Conservation (phyloP, 2,797 vertebrate genomes). For the Masticophis lateralis region DNA sequence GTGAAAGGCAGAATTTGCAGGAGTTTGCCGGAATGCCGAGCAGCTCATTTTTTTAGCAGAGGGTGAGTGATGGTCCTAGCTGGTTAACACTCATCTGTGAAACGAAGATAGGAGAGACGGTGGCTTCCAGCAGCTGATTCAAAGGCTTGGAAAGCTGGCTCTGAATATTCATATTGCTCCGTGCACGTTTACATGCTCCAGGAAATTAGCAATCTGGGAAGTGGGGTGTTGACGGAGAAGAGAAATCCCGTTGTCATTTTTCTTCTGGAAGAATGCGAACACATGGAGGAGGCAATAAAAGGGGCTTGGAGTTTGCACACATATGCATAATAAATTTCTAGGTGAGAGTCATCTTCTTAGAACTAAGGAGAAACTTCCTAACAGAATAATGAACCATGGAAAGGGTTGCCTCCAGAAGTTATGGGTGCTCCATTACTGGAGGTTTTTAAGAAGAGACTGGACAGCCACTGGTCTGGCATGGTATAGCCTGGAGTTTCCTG, state of each 20-base stretch:
- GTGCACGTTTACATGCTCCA: background rate
- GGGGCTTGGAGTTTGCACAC: too few relatives aligned
- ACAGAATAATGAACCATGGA: background rate
- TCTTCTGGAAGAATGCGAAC: background rate
- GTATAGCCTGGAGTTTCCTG: background rate
- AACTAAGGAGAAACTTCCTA: background rate
- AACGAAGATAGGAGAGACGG: background rate
- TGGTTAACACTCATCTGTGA: background rate
- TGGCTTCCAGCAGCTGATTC: background rate
- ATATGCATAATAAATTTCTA: background rate
- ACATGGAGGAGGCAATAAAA: background rate
- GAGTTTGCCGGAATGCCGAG: background rate
- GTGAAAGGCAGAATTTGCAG: background rate
- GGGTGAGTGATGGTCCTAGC: background rate
- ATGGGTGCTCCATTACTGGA: background rate
- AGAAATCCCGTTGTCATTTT: background rate
- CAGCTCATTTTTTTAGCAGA: background rate
- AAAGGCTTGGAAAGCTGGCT: background rate
- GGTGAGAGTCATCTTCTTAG: background rate
- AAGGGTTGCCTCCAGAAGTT: background rate
- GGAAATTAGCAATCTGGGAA: background rate
- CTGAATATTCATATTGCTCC: conserved; percentile 12
- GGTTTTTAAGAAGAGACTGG: background rate
- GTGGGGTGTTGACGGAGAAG: too few relatives aligned
- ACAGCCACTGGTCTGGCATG: background rate